These are phyloP conservation scores for Hylaeus volcanicus DNA, from an alignment of 1,140 invertebrate genomes.

Conservation along the genomic window DNA sequence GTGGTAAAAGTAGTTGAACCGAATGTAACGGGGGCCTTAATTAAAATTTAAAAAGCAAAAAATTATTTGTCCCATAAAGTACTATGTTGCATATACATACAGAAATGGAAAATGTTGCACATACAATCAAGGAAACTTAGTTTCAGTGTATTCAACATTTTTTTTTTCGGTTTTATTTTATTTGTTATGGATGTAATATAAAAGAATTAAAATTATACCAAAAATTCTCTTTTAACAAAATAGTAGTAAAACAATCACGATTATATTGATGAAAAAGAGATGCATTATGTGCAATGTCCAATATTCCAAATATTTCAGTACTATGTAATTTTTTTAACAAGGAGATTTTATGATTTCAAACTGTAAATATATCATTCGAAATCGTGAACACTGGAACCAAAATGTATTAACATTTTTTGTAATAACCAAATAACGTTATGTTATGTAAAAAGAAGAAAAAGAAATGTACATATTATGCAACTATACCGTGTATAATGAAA, in stretches of 20 bases:
- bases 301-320: slow-evolving; percentile 21
- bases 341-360: neutral
- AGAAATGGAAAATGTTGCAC: slow-evolving; percentile 11
- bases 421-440: slow-evolving; percentile 48
- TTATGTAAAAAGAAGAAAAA: slow-evolving; percentile 42
- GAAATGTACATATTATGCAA: slow-evolving; percentile 46
- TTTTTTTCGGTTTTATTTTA: slow-evolving; percentile 37
- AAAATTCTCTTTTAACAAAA: slow-evolving; percentile 3
- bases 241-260: slow-evolving; percentile 7
- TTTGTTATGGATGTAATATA: slow-evolving; percentile 8
- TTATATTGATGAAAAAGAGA: slow-evolving; percentile 13
- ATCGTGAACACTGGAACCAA: slow-evolving; percentile 31
- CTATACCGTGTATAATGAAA: slow-evolving; percentile 49
- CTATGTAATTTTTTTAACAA: slow-evolving; percentile 4
- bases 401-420: slow-evolving; percentile 48
- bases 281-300: slow-evolving; percentile 41
- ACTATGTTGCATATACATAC: slow-evolving; percentile 50
- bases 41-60: slow-evolving; percentile 28
- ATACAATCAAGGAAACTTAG: slow-evolving; percentile 7
- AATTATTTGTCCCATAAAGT: slow-evolving; percentile 48
- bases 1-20: slow-evolving; percentile 51
- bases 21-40: slow-evolving; percentile 56
- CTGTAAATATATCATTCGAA: slow-evolving; percentile 47
- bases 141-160: slow-evolving; percentile 30
- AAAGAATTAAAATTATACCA: slow-evolving; percentile 4